Evolutionary conservation across 2,888 invertebrate genomes (phyloP).

Genomic region (Lottia scabra): DNA sequence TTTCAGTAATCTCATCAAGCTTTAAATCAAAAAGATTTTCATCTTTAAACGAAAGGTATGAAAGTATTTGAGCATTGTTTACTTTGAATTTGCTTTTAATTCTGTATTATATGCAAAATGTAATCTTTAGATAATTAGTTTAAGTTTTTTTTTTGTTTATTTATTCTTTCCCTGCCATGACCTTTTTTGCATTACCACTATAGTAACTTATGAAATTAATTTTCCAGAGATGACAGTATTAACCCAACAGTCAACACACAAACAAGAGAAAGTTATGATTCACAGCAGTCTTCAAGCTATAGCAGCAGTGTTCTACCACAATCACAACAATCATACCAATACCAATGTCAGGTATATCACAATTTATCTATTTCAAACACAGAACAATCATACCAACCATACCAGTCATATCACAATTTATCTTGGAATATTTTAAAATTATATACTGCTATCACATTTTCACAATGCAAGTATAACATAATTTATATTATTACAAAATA

Average conservation of each 20-base stretch:
- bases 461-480: too few relatives aligned
- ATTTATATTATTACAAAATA: too few relatives aligned
- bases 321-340: neutral
- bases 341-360: neutral
- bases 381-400: too few relatives aligned
- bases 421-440: too few relatives aligned
- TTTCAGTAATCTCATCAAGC: neutral
- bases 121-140: too few relatives aligned
- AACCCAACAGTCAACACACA: neutral
- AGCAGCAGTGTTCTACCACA: neutral
- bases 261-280: neutral
- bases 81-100: too few relatives aligned
- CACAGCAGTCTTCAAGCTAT: neutral
- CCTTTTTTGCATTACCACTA: too few relatives aligned
- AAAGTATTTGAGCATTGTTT: neutral
- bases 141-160: too few relatives aligned
- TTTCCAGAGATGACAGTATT: neutral
- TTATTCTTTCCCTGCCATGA: too few relatives aligned
- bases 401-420: too few relatives aligned
- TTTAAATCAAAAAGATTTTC: slow-evolving; percentile 4
- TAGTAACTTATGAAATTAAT: neutral
- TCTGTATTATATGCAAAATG: too few relatives aligned
- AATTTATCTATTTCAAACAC: neutral
- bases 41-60: neutral
- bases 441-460: too few relatives aligned